These are phyloP conservation scores for Andricus quercusramuli DNA, from an alignment of 2,888 invertebrate genomes.

Conservation along the genomic window DNA sequence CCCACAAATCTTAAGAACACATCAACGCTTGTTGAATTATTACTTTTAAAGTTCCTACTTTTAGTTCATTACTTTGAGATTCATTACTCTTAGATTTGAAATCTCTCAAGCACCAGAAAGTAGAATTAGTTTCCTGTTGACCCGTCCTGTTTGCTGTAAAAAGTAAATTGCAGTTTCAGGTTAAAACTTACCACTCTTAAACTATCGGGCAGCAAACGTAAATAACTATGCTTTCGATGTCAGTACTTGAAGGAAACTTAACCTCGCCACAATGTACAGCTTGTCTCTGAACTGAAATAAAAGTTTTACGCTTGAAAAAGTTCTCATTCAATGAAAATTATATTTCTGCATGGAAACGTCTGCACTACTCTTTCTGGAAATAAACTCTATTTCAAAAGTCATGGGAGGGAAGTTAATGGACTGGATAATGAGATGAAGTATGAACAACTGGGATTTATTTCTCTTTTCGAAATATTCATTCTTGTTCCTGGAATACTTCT, in stretches of 20 bases:
- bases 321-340: constrained; percentile 35
- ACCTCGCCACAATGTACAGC: constrained; percentile 32
- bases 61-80: constrained; percentile 34
- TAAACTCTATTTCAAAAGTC: constrained; percentile 5
- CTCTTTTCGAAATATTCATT: background rate
- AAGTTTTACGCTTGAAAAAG: constrained; percentile 17
- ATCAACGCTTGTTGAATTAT: constrained; percentile 29
- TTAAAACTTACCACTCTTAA: constrained; percentile 38
- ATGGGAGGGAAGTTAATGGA: constrained; percentile 19
- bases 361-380: background rate
- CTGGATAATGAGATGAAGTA: constrained; percentile 22
- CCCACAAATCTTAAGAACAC: constrained; percentile 15
- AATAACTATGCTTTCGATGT: constrained; percentile 20
- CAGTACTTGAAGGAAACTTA: constrained; percentile 13
- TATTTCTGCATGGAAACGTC: constrained; percentile 16
- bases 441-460: background rate
- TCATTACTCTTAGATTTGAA: constrained; percentile 35
- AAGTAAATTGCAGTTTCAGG: constrained; percentile 36
- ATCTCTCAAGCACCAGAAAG: constrained; percentile 15
- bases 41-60: constrained; percentile 21
- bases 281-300: constrained; percentile 35
- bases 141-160: constrained; percentile 29
- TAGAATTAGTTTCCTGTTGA: constrained; percentile 38
- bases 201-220: constrained; percentile 27
- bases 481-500: background rate